A percentile compares a stretch with the other conserved stretches of the same genome.
Conservation (phyloP, 2,888 invertebrate genomes). For the Pseudanteris insignis region DNA sequence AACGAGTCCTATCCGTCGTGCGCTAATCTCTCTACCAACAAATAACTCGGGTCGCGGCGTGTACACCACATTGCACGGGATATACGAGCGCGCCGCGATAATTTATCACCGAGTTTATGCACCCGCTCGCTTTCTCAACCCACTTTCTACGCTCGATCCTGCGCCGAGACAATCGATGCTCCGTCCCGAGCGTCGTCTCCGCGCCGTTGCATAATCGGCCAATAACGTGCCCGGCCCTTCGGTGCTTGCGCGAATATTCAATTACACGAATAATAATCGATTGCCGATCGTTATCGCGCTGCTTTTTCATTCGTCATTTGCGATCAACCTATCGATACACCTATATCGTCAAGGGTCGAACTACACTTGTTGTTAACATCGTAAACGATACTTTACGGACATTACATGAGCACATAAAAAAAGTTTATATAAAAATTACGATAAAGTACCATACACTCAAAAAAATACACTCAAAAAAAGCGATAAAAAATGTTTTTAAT, state of each 20-base stretch:
- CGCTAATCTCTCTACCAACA: too few relatives aligned
- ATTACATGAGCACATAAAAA: too few relatives aligned
- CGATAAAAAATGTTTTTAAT: too few relatives aligned
- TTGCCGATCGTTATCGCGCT: constrained; percentile 1
- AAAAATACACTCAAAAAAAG: too few relatives aligned
- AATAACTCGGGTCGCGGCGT: constrained; percentile 31
- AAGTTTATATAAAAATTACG: too few relatives aligned
- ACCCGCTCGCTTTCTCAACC: constrained; percentile 62
- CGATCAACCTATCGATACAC: neutral
- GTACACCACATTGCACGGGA: constrained; percentile 24
- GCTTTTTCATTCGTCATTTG: neutral
- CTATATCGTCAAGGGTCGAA: neutral
- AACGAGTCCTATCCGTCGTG: constrained; percentile 27
- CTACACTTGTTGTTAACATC: neutral
- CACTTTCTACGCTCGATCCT: constrained; percentile 62
- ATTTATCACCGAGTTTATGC: constrained; percentile 61
- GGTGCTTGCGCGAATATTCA: constrained; percentile 30
- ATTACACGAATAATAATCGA: constrained; percentile 15
- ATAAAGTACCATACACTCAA: too few relatives aligned
- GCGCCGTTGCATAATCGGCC: constrained; percentile 27
- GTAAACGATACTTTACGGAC: too few relatives aligned
- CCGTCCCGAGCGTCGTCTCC: constrained; percentile 13
- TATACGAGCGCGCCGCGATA: constrained; percentile 51
- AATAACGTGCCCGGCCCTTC: constrained; percentile 9
- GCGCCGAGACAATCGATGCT: constrained; percentile 11